phyloP scores from a whole-genome alignment of 2,113 vertebrate species.

The Hemibagrus wyckioides region DNA sequence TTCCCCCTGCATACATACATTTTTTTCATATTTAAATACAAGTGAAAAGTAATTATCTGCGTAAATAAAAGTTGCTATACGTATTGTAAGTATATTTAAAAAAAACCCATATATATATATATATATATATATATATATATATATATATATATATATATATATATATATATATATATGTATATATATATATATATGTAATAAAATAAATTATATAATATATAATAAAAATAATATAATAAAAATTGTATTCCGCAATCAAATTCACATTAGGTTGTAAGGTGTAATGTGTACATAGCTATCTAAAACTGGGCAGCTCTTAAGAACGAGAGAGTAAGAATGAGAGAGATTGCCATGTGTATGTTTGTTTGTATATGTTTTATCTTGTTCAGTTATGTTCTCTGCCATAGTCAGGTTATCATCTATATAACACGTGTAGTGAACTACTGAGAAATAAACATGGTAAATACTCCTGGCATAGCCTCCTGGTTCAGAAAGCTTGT shows the following conservation, averaged over 20 bases:
- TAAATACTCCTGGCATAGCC: constrained; percentile 2
- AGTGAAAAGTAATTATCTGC: neutral
- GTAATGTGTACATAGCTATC: neutral
- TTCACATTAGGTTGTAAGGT: neutral
- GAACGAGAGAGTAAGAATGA: neutral
- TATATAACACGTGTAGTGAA: neutral
- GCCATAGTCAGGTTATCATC: neutral
- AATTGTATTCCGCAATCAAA: neutral
- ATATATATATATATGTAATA: no score
- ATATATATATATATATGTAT: no score
- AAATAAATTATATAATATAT: no score
- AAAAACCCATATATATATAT: no score
- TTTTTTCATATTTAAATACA: neutral
- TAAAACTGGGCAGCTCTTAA: neutral
- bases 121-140: no score
- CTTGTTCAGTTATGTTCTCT: neutral
- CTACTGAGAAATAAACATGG: neutral
- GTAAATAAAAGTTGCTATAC: neutral
- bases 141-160: no score
- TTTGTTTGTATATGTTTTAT: neutral
- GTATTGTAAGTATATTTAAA: neutral
- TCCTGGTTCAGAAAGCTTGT: constrained; percentile 17
- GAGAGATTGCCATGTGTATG: neutral
- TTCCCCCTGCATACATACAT: neutral
- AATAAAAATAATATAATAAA: neutral